phyloP scores from a whole-genome alignment of 1,140 invertebrate species.

The Cyphomyrmex costatus region DNA sequence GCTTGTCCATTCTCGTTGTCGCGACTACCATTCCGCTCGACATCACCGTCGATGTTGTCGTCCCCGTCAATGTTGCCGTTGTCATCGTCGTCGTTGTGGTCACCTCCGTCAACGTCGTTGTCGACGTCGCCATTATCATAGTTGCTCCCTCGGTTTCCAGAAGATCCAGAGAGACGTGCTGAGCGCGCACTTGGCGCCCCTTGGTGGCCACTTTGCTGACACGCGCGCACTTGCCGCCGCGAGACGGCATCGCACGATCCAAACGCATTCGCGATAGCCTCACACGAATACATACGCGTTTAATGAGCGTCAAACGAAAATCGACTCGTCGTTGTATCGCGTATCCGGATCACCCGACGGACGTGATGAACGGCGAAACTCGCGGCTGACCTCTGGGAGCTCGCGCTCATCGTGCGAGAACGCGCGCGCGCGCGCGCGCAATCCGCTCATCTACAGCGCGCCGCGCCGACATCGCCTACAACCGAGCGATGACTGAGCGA shows the following conservation, averaged over 20 bases:
- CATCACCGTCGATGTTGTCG: slow-evolving; percentile 31
- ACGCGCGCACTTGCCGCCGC: slow-evolving; percentile 76
- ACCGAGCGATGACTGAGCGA: slow-evolving; percentile 85
- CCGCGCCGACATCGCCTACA: slow-evolving; percentile 79
- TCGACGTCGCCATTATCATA: slow-evolving; percentile 51
- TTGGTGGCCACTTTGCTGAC: slow-evolving; percentile 69
- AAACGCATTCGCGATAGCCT: slow-evolving; percentile 21
- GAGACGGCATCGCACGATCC: slow-evolving; percentile 73
- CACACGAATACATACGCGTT: background rate
- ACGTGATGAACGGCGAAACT: slow-evolving; percentile 22
- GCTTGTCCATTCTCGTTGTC: slow-evolving; percentile 64
- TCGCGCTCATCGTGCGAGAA: slow-evolving; percentile 63
- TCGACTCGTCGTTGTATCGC: background rate
- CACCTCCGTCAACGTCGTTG: background rate
- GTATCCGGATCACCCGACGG: background rate
- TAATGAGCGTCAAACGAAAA: background rate
- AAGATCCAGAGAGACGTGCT: slow-evolving; percentile 19
- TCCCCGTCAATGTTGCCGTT: slow-evolving; percentile 6
- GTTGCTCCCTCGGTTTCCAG: background rate
- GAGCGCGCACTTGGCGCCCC: slow-evolving; percentile 35
- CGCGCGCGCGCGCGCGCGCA: slow-evolving; percentile 67
- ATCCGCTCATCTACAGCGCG: slow-evolving; percentile 77
- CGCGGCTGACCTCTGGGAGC: slow-evolving; percentile 5
- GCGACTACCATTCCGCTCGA: slow-evolving; percentile 45
- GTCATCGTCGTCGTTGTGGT: background rate